These are phyloP conservation scores for Chrysotoxum bicinctum DNA, from an alignment of 2,888 invertebrate species.

Conservation along the genomic window DNA sequence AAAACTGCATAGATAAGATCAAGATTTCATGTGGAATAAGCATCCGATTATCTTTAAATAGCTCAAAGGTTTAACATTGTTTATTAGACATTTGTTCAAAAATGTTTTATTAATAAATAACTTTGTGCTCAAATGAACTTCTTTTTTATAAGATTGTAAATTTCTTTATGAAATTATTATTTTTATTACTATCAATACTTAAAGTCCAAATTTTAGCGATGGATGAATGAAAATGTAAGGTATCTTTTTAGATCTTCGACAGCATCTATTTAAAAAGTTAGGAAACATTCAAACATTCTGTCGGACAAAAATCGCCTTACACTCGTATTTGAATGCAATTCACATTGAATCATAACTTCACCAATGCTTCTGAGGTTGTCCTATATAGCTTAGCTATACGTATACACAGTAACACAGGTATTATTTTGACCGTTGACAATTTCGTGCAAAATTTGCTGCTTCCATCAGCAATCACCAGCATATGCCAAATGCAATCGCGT, in stretches of 20 bases:
- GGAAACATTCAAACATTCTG: not conserved
- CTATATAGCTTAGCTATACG: not conserved
- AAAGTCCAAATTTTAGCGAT: not conserved
- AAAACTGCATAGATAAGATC: not conserved
- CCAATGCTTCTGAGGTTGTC: not conserved
- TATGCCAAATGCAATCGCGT: slow-evolving; percentile 61
- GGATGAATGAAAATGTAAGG: no score
- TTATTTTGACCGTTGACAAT: slow-evolving; percentile 10
- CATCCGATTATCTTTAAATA: not conserved
- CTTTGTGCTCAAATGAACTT: no score
- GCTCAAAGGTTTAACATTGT: not conserved
- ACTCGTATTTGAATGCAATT: not conserved
- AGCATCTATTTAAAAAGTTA: not conserved
- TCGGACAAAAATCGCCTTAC: not conserved
- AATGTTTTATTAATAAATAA: no score
- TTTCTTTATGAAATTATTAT: no score
- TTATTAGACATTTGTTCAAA: not conserved
- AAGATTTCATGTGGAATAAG: not conserved
- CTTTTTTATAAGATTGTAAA: no score
- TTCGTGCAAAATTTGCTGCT: slow-evolving; percentile 16
- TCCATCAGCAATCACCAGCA: slow-evolving; percentile 5
- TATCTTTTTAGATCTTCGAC: not conserved
- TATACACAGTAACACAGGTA: no score
- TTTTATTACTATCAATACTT: not conserved
- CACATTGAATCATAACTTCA: not conserved